Percentiles rank a stretch among this genome's conserved stretches.
Evolutionary conservation across 2,113 vertebrate genomes (phyloP).

Genomic region (Xyliphius kryptos): DNA sequence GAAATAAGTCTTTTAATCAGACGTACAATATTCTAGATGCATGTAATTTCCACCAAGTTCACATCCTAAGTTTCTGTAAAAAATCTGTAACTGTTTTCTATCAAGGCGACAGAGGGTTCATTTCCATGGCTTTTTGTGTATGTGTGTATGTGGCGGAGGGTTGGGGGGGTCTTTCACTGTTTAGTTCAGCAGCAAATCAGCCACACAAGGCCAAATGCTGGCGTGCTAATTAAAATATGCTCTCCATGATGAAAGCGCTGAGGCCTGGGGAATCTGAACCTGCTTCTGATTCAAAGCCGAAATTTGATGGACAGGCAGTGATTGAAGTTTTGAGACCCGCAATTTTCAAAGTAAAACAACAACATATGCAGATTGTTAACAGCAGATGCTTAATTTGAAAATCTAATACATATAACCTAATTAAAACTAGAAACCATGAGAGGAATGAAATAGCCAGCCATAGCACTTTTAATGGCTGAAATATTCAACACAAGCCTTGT

Average conservation of each 20-base stretch:
- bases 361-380: constrained; percentile 57
- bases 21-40: neutral
- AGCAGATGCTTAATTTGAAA: constrained; percentile 57
- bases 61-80: neutral
- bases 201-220: constrained; percentile 39
- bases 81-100: constrained; percentile 43
- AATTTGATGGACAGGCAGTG: constrained; percentile 56
- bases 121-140: constrained; percentile 42
- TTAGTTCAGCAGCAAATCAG: constrained; percentile 51
- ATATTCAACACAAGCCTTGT: constrained; percentile 31
- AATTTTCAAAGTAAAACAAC: constrained; percentile 58
- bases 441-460: constrained; percentile 39
- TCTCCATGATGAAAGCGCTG: constrained; percentile 51
- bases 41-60: neutral
- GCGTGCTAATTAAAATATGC: constrained; percentile 57
- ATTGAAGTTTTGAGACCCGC: constrained; percentile 59
- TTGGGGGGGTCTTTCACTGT: constrained; percentile 30
- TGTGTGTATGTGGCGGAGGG: too few relatives aligned
- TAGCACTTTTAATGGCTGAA: constrained; percentile 31
- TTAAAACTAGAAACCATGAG: constrained; percentile 53
- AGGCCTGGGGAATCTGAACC: constrained; percentile 56
- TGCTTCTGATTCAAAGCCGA: constrained; percentile 60
- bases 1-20: too few relatives aligned
- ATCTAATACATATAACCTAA: constrained; percentile 51
- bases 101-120: constrained; percentile 42